These are phyloP conservation scores for Campylomormyrus tamandua DNA, from an alignment of 2,113 vertebrate genomes.

Conservation along the genomic window DNA sequence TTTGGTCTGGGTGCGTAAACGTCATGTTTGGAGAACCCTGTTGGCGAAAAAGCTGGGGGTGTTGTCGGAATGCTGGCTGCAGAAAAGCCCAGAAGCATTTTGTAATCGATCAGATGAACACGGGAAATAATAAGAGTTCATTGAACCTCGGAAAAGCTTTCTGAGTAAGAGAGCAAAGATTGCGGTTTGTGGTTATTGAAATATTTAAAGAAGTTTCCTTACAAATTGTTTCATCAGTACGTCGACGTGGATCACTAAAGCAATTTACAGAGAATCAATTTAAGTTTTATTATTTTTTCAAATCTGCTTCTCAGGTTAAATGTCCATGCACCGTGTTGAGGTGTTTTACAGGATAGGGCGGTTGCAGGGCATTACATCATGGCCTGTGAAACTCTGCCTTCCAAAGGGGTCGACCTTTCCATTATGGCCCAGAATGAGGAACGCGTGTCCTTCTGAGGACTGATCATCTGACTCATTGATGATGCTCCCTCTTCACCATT, in stretches of 20 bases:
- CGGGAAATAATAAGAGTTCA: neutral
- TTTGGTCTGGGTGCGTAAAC: neutral
- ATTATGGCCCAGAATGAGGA: neutral
- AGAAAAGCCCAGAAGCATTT: neutral
- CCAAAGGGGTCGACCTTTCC: neutral
- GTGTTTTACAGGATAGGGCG: constrained; percentile 2
- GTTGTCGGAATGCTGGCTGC: neutral
- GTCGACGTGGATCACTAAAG: constrained; percentile 14
- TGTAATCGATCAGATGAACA: neutral
- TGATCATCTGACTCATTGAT: neutral
- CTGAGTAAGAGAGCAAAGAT: neutral
- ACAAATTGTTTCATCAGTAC: constrained; percentile 29
- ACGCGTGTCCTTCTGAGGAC: neutral
- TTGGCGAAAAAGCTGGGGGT: neutral
- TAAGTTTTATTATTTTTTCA: constrained; percentile 19
- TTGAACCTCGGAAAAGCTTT: constrained; percentile 2
- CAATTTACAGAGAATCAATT: constrained; percentile 37
- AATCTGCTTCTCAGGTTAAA: constrained; percentile 11
- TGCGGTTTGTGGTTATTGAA: neutral
- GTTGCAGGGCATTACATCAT: constrained; percentile 32
- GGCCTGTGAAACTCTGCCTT: constrained; percentile 19
- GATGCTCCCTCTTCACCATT: neutral
- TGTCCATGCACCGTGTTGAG: constrained; percentile 18
- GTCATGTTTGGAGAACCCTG: neutral
- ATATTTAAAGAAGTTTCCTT: constrained; percentile 30